phyloP scores from a whole-genome alignment of 2,113 vertebrate species.

The Rhineura floridana region DNA sequence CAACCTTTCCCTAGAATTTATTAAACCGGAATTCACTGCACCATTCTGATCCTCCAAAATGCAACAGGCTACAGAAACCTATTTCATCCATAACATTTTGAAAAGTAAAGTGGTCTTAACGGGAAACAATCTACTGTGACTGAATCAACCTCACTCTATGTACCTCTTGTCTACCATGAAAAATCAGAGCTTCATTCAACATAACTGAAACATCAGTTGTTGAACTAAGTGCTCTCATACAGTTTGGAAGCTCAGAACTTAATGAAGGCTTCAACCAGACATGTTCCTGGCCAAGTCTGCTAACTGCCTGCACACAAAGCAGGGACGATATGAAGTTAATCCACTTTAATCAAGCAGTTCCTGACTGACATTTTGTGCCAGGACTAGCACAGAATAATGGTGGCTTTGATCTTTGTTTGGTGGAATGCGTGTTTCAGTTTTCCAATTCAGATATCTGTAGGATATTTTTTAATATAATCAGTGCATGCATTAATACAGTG shows the following conservation, averaged over 20 bases:
- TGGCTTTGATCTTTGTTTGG: conserved; percentile 70
- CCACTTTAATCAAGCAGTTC: conserved; percentile 74
- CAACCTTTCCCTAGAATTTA: background rate
- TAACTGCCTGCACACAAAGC: conserved; percentile 54
- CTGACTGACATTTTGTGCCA: conserved; percentile 63
- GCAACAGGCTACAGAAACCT: background rate
- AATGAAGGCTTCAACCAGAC: conserved; percentile 46
- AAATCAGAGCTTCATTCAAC: conserved; percentile 36
- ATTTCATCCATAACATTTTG: conserved; percentile 22
- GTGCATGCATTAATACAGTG: conserved; percentile 58
- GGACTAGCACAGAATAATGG: conserved; percentile 54
- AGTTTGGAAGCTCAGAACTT: conserved; percentile 33
- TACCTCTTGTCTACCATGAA: background rate
- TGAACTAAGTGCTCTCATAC: conserved; percentile 16
- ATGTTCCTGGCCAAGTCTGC: conserved; percentile 56
- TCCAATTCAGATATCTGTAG: conserved; percentile 39
- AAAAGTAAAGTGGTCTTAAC: background rate
- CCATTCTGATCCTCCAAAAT: background rate
- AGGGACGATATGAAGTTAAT: conserved; percentile 76
- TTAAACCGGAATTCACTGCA: background rate
- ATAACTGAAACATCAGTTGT: conserved; percentile 57
- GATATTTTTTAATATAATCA: conserved; percentile 53
- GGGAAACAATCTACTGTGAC: conserved; percentile 9
- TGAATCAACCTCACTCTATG: conserved; percentile 24
- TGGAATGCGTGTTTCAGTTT: conserved; percentile 67